A percentile compares a stretch with the other conserved stretches of the same genome.
Evolutionary conservation across 92 coral and sea anemone genomes (phyloP).

Genomic region (Phymanthus crucifer): DNA sequence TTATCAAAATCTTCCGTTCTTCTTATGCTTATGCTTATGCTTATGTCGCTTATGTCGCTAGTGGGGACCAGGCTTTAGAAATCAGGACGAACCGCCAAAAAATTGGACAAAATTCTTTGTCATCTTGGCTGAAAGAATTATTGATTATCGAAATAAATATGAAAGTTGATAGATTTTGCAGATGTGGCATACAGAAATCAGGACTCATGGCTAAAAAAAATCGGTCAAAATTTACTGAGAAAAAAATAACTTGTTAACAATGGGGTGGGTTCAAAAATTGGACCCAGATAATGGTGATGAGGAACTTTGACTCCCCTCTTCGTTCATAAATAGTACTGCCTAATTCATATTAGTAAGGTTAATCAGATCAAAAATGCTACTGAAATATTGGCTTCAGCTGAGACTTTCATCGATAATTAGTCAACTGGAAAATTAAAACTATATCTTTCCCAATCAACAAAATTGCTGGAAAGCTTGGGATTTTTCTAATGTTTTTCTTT

Average conservation of each 20-base stretch:
- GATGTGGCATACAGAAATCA: no score
- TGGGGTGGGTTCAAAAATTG: not conserved
- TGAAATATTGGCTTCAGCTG: not conserved
- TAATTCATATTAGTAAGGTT: not conserved
- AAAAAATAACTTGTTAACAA: not conserved
- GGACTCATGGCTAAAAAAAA: no score
- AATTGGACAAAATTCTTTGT: no score
- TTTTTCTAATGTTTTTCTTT: not conserved
- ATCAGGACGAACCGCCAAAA: no score
- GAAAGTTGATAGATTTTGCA: no score
- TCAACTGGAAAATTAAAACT: not conserved
- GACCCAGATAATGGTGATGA: not conserved
- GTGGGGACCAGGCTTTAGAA: no score
- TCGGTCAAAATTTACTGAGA: no score
- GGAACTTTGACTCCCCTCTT: not conserved
- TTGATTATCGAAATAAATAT: no score
- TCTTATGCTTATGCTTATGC: no score
- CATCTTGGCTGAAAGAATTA: no score
- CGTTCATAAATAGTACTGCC: not conserved
- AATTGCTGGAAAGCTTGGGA: not conserved
- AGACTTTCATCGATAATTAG: not conserved
- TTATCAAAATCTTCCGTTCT: no score
- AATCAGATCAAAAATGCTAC: conserved; percentile 1
- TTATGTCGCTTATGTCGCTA: no score
- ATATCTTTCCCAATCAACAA: not conserved